A percentile compares a stretch with the other conserved stretches of the same genome.
Conservation (phyloP, 2,113 vertebrate genomes). For the Cyphomyrus discorhynchus region DNA sequence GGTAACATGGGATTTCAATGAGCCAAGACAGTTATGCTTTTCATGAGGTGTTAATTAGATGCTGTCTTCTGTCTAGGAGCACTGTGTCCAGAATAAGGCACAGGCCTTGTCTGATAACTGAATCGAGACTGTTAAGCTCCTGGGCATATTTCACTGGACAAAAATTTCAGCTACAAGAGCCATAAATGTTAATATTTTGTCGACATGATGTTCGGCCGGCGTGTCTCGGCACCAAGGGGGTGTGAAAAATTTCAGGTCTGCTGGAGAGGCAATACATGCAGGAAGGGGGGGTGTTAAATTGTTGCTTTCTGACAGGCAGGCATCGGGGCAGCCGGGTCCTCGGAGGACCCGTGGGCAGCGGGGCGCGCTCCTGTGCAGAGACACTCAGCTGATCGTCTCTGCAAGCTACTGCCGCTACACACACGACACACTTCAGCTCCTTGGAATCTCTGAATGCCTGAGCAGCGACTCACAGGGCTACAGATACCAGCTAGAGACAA, state of each 20-base stretch:
- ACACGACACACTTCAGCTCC: neutral
- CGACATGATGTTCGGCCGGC: neutral
- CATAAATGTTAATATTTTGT: conserved; percentile 5
- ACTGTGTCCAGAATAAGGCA: neutral
- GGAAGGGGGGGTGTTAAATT: neutral
- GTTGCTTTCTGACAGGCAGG: conserved; percentile 6
- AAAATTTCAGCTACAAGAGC: conserved; percentile 1
- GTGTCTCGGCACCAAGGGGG: neutral
- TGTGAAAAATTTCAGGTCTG: neutral
- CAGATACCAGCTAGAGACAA: neutral
- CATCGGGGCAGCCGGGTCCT: neutral
- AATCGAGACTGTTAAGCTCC: neutral
- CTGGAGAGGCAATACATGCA: conserved; percentile 1
- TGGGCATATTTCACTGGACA: neutral
- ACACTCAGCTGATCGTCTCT: neutral
- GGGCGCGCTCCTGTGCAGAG: conserved; percentile 2
- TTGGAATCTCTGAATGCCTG: neutral
- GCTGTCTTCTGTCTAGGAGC: neutral
- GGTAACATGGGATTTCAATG: neutral
- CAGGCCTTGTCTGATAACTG: neutral
- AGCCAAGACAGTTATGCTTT: neutral
- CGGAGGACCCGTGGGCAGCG: neutral
- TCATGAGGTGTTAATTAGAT: neutral
- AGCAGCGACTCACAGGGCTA: neutral
- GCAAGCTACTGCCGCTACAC: neutral